phyloP scores from a whole-genome alignment of 2,113 vertebrate genomes.

The Podarcis muralis region DNA sequence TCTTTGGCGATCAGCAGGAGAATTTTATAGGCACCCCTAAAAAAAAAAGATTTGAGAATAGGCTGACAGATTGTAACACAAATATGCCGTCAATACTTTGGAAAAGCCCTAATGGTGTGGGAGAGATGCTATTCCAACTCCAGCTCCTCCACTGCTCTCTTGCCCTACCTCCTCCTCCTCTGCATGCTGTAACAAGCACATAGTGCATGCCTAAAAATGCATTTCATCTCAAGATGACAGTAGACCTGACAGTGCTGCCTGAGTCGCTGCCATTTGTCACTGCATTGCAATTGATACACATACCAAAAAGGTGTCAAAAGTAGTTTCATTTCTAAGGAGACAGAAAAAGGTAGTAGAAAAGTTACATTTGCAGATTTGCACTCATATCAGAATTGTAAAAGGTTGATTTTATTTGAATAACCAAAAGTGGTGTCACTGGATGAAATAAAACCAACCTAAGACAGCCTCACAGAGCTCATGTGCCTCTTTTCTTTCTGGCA shows the following conservation, averaged over 20 bases:
- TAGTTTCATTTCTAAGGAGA: background rate
- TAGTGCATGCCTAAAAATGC: background rate
- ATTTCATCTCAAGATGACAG: background rate
- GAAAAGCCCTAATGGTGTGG: background rate
- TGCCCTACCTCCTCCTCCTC: background rate
- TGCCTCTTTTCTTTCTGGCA: background rate
- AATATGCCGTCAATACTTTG: too few species aligned
- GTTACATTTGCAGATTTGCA: background rate
- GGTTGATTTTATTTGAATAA: background rate
- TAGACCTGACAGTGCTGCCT: background rate
- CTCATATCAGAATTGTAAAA: background rate
- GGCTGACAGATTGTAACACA: background rate
- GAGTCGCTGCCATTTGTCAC: background rate
- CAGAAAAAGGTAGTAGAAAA: background rate
- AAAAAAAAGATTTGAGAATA: background rate
- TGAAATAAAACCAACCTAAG: background rate
- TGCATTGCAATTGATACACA: background rate
- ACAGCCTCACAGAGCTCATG: background rate
- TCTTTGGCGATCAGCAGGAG: too few species aligned
- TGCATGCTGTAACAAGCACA: background rate
- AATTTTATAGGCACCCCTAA: background rate
- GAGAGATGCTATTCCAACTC: too few species aligned
- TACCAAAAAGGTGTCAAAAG: background rate
- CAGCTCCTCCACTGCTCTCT: background rate
- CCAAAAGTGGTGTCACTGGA: background rate